phyloP scores from a whole-genome alignment of 2,888 invertebrate genomes.

The Micoletzkya japonica region DNA sequence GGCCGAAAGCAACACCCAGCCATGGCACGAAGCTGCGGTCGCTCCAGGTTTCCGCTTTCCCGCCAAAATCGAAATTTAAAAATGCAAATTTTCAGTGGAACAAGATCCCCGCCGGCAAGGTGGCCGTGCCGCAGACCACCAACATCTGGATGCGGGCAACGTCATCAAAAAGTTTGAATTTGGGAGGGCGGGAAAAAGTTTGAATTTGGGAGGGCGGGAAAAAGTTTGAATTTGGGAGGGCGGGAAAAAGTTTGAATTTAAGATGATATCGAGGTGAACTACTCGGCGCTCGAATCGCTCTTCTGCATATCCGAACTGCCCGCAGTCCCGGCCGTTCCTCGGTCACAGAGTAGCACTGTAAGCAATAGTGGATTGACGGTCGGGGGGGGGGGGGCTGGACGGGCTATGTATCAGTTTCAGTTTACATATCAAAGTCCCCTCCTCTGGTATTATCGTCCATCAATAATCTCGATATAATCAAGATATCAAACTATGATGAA shows the following conservation, averaged over 20 bases:
- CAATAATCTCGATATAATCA: no score
- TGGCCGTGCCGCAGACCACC: background rate
- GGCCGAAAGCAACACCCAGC: background rate
- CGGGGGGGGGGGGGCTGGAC: no score
- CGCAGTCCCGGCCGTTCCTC: background rate
- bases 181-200: background rate
- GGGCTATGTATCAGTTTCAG: no score
- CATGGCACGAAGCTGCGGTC: slow-evolving; percentile 22
- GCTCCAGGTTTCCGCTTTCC: slow-evolving; percentile 6
- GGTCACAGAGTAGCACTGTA: slow-evolving; percentile 2
- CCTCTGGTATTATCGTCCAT: no score
- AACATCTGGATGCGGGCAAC: slow-evolving; percentile 26
- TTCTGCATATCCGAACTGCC: slow-evolving; percentile 9
- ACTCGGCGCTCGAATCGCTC: slow-evolving; percentile 6
- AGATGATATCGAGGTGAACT: slow-evolving; percentile 24
- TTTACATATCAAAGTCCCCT: no score
- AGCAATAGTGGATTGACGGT: no score
- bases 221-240: background rate
- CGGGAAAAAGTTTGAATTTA: background rate
- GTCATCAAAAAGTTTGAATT: slow-evolving; percentile 15
- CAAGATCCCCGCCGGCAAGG: slow-evolving; percentile 12
- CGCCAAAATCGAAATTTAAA: background rate
- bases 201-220: background rate
- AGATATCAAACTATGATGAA: no score
- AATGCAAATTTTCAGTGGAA: background rate